phyloP scores from a whole-genome alignment of 2,888 invertebrate species.

The Brachypalpus laphriformis region DNA sequence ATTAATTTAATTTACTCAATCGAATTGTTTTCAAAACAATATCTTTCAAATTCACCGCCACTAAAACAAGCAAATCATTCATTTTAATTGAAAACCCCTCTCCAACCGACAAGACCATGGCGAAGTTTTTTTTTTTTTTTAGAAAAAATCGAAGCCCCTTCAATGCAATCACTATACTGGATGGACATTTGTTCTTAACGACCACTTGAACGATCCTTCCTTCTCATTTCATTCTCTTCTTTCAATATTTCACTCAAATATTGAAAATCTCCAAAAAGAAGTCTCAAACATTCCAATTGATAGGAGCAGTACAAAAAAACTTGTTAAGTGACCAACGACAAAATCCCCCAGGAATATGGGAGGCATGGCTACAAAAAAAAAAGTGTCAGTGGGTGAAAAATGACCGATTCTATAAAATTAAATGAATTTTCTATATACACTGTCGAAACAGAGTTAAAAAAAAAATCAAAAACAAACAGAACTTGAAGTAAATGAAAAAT shows the following conservation, averaged over 20 bases:
- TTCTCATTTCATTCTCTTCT: background rate
- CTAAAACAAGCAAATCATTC: slow-evolving; percentile 69
- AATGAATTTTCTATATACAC: slow-evolving; percentile 64
- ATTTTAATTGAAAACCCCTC: slow-evolving; percentile 67
- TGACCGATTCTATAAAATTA: slow-evolving; percentile 71
- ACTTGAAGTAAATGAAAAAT: slow-evolving; percentile 68
- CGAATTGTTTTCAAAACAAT: slow-evolving; percentile 49
- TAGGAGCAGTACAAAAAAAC: slow-evolving; percentile 30
- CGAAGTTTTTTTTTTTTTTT: slow-evolving; percentile 16
- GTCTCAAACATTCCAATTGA: slow-evolving; percentile 31
- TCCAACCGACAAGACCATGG: slow-evolving; percentile 20
- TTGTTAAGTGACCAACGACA: slow-evolving; percentile 68
- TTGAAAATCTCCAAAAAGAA: slow-evolving; percentile 46
- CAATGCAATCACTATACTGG: background rate
- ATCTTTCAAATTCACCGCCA: slow-evolving; percentile 56
- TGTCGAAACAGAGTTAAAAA: background rate
- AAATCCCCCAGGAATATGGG: slow-evolving; percentile 42
- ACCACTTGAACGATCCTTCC: slow-evolving; percentile 49
- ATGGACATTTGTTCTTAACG: slow-evolving; percentile 59
- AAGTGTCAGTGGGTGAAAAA: slow-evolving; percentile 74
- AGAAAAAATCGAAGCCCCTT: background rate
- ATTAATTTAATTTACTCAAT: slow-evolving; percentile 63
- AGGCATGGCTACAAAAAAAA: background rate
- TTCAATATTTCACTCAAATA: slow-evolving; percentile 67
- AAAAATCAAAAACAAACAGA: slow-evolving; percentile 54